Base-by-base conservation (phyloP, 2,888 invertebrate species). In the Cataglyphis rosenhaueri region DNA sequence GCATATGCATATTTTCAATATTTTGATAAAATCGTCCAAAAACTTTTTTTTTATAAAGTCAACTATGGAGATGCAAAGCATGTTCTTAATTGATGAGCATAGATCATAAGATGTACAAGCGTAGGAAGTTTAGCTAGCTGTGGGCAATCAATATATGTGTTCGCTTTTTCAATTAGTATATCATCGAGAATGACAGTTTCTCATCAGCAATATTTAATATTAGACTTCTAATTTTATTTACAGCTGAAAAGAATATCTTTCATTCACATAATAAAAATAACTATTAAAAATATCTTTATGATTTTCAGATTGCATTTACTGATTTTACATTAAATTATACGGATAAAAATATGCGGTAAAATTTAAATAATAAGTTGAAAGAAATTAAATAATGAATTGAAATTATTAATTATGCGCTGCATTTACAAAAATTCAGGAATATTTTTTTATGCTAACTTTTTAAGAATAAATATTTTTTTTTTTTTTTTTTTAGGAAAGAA, bases 101-200 rank as follows among this genome's bases (percentile, higher is more conserved):
- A 66, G 55, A 38, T 76, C 52, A 65, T 52, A 55, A 65, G 38
- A 55, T 29, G 15, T 9, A 8, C 9, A 48, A 44, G 48, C 21
- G 64, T 65, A 52, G 55, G 52, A 65, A 55, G 52, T 44, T 62
- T 61, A 74, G 29, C 44, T 32, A 74, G 32, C 32, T 74, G 44
- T 74, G 9, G 21, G 5, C 15, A 15, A 48, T 18, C 32, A 62
- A 74, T 74, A 48, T 32, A 0, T 25, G 1, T 25, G 32, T 48
- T 62, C 18, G 32, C 44, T 62, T 62, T 62, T 21, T 74, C 62
- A 62, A 74, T 62, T 21, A n/a, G 5, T 74, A 44, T 44, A 15
- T 62, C 48, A n/a, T 62, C 32, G 10, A 44, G 21, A 1, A n/a
- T 62, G 62, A 74, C 10, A 12, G 41, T 73, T 59, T 41, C 41